Evolutionary conservation across 2,888 invertebrate species (phyloP).

Genomic region (Rhingia campestris): DNA sequence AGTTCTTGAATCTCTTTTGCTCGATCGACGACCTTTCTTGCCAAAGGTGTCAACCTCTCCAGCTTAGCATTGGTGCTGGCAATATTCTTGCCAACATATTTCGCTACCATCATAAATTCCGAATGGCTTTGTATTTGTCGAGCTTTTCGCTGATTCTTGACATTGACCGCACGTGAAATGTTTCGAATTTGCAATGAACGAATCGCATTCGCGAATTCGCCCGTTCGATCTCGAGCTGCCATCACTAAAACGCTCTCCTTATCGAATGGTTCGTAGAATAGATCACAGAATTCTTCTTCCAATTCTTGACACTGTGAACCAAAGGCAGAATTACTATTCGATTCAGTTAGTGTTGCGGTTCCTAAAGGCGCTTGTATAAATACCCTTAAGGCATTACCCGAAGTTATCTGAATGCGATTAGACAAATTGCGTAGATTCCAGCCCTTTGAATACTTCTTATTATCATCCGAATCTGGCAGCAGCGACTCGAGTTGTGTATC

Average conservation of each 20-base stretch:
- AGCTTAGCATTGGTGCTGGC: conserved; percentile 97
- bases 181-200: conserved; percentile 93
- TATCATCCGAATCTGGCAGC: conserved; percentile 79
- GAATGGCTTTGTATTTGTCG: conserved; percentile 93
- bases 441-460: conserved; percentile 81
- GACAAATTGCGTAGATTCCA: conserved; percentile 82
- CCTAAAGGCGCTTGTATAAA: conserved; percentile 81
- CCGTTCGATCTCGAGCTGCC: conserved; percentile 95
- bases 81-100: conserved; percentile 96
- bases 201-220: conserved; percentile 95
- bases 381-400: conserved; percentile 81
- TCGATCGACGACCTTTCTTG: conserved; percentile 98
- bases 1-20: conserved; percentile 98
- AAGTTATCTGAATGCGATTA: conserved; percentile 77
- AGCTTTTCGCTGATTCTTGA: conserved; percentile 89
- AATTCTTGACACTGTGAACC: conserved; percentile 41
- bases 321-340: conserved; percentile 57
- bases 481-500: conserved; percentile 57
- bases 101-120: conserved; percentile 97
- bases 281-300: conserved; percentile 65
- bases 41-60: conserved; percentile 97
- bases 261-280: conserved; percentile 77
- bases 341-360: conserved; percentile 80
- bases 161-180: conserved; percentile 88
- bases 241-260: conserved; percentile 85